Conservation (phyloP, 2,113 vertebrate genomes). For the Phalacrocorax brasilianus region DNA sequence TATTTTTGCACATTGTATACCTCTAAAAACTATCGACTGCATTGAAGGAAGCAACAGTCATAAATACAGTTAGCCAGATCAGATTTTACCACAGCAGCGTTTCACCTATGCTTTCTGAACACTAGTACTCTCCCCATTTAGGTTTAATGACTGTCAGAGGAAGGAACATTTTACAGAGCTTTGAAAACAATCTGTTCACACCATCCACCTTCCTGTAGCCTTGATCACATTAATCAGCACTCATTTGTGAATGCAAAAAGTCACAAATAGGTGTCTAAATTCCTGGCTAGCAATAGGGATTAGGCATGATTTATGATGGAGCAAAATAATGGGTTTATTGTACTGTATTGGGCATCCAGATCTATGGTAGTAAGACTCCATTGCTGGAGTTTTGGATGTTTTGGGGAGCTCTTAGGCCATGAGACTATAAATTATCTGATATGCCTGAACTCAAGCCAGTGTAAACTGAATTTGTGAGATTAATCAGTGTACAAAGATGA, state of each 20-base stretch:
- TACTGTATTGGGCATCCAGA: background rate
- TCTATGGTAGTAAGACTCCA: background rate
- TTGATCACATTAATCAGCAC: background rate
- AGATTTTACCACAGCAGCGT: background rate
- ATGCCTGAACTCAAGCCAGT: background rate
- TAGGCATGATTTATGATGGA: background rate
- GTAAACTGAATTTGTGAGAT: background rate
- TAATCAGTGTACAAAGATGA: background rate
- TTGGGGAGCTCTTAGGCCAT: background rate
- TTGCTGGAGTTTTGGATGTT: background rate
- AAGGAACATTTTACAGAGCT: background rate
- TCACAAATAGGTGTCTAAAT: background rate
- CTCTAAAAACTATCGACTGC: background rate
- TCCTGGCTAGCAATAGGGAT: background rate
- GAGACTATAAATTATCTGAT: background rate
- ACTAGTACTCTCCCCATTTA: background rate
- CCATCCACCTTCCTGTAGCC: background rate
- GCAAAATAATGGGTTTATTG: background rate
- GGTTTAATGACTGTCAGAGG: background rate
- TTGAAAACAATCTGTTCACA: background rate
- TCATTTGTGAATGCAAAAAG: background rate
- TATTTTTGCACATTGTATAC: background rate
- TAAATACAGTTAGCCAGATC: background rate
- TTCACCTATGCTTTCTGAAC: background rate
- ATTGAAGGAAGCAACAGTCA: background rate